Percentiles rank a stretch among this genome's conserved stretches.
Evolutionary conservation across 2,888 invertebrate species (phyloP).

Genomic region (Diarsia mendica): DNA sequence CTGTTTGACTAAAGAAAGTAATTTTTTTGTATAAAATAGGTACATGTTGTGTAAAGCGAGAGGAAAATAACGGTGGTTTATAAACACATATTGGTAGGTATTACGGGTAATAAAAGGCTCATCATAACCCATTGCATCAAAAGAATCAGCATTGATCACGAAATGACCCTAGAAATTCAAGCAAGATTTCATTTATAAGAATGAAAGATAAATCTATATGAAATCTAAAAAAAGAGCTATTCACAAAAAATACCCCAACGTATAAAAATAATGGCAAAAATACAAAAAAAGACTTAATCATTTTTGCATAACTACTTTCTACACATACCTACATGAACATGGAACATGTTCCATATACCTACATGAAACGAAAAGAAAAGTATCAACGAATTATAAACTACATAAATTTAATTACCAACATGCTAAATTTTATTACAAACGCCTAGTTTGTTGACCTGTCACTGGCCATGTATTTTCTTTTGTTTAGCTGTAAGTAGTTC

Average conservation of each 20-base stretch:
- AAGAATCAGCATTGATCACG: too few species aligned
- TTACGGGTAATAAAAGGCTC: background rate
- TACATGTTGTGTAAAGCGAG: too few species aligned
- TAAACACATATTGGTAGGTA: background rate
- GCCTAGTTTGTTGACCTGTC: constrained; percentile 59
- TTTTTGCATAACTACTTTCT: background rate
- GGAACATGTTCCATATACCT: too few species aligned
- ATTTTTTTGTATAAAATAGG: background rate
- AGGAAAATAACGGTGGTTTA: background rate
- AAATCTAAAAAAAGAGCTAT: too few species aligned
- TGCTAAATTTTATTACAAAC: constrained; percentile 41
- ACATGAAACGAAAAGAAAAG: background rate
- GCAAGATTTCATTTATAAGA: background rate
- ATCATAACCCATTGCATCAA: background rate
- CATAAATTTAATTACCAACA: constrained; percentile 2
- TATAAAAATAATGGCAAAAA: background rate
- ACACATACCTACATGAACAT: too few species aligned
- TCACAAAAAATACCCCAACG: too few species aligned
- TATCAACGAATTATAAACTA: background rate
- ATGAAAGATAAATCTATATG: too few species aligned
- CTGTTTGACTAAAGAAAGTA: background rate
- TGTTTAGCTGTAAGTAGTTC: constrained; percentile 48
- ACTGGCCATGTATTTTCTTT: constrained; percentile 52
- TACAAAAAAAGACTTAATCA: background rate
- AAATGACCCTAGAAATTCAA: too few species aligned